These are phyloP conservation scores for Rhodophaea formosa DNA, from an alignment of 2,888 invertebrate species.

Conservation along the genomic window DNA sequence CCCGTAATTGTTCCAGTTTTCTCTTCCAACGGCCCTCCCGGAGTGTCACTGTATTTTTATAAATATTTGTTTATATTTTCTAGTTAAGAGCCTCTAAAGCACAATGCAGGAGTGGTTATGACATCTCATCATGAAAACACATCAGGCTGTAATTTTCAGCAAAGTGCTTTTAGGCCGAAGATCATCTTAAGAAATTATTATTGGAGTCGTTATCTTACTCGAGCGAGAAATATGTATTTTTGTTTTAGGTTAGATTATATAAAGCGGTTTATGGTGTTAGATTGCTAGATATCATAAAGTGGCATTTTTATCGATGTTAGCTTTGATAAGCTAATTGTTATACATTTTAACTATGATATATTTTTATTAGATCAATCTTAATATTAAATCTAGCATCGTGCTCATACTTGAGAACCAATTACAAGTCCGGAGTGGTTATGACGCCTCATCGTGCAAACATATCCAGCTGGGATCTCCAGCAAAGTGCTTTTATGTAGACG, in stretches of 20 bases:
- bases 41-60: too few relatives aligned
- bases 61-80: too few relatives aligned
- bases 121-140: constrained; percentile 61
- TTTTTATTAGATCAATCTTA: too few relatives aligned
- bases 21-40: too few relatives aligned
- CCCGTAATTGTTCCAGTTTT: too few relatives aligned
- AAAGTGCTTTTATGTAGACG: constrained; percentile 62
- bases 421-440: constrained; percentile 44
- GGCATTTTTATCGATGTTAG: too few relatives aligned
- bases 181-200: constrained; percentile 65
- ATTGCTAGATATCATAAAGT: too few relatives aligned
- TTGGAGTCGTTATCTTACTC: constrained; percentile 25
- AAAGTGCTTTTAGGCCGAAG: constrained; percentile 62
- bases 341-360: too few relatives aligned
- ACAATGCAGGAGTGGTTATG: constrained; percentile 36
- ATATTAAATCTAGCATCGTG: neutral
- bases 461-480: constrained; percentile 59
- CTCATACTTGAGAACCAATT: constrained; percentile 23
- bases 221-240: neutral
- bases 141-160: constrained; percentile 60
- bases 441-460: constrained; percentile 61
- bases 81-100: too few relatives aligned
- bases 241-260: too few relatives aligned
- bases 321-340: too few relatives aligned
- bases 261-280: too few relatives aligned